Evolutionary conservation across 2,888 invertebrate species (phyloP).

Genomic region (Synergus itoensis): DNA sequence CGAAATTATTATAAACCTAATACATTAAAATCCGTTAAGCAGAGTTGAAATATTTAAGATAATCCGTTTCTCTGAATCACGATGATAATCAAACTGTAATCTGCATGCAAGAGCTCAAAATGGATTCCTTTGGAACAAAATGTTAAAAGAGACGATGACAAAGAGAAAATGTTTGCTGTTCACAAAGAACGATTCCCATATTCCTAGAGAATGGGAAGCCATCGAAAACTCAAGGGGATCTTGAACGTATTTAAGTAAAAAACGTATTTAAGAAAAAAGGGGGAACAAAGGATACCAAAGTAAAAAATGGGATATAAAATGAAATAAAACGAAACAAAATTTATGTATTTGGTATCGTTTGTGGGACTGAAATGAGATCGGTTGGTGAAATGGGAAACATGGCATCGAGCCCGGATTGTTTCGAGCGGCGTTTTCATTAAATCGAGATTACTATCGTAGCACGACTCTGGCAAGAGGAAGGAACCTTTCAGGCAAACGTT

Average conservation of each 20-base stretch:
- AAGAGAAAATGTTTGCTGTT: not conserved
- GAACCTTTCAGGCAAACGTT: constrained; percentile 62
- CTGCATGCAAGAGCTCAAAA: not conserved
- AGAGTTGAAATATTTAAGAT: too few relatives aligned
- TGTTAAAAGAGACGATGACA: constrained; percentile 4
- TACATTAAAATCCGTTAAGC: not conserved
- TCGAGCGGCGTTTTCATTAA: constrained; percentile 70
- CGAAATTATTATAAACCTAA: too few relatives aligned
- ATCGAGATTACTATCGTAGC: constrained; percentile 70
- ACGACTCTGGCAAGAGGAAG: constrained; percentile 55
- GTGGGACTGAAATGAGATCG: constrained; percentile 19
- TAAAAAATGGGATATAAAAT: constrained; percentile 12
- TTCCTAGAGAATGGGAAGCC: constrained; percentile 18
- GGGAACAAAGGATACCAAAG: not conserved
- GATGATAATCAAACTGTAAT: constrained; percentile 16
- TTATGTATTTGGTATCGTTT: constrained; percentile 11
- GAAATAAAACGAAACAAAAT: not conserved
- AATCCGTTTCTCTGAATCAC: not conserved
- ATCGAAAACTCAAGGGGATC: constrained; percentile 3
- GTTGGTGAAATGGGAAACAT: constrained; percentile 43
- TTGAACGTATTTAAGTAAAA: too few relatives aligned
- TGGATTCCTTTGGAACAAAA: not conserved
- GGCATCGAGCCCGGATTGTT: constrained; percentile 57
- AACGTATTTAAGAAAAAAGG: constrained; percentile 1
- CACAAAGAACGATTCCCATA: not conserved